Base-by-base conservation (phyloP, 2,797 vertebrate species). In the Onychomys arenicola region DNA sequence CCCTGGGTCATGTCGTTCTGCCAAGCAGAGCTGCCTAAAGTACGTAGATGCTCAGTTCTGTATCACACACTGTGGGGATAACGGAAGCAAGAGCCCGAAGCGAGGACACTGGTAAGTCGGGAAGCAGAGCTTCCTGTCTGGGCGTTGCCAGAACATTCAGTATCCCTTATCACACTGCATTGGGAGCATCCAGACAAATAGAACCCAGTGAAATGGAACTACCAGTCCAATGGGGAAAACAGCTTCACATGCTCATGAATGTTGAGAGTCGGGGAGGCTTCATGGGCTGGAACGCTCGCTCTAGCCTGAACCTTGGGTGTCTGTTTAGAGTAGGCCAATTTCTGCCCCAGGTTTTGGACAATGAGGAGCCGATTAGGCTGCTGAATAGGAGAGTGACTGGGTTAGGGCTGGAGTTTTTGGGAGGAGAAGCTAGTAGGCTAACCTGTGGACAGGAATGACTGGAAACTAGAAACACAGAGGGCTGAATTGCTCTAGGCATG, bases 101-200 rank as follows among this genome's bases (percentile, higher is more conserved):
- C 67, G 21, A 12, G 0, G 5, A 37, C 13, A 37, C 52, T 82
- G 32, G 91, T 88, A 37, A 89, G 73, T 57, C 95, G n/a, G 85
- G 82, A 97, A 95, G 55, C 82, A 91, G 75, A 85, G 40, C 67
- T 95, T 95, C 91, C 71, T 88, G 40, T 75, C 52, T 77, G 4
- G 59, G 61, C 81, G 32, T 91, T 95, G 57, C 83, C 73, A 89
- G 89, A 92, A 92, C 46, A 83, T 95, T 88, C n/a, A 52, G 82
- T 77, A 86, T 65, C 67, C 57, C 29, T 95, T 78, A 95, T 32
- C 52, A 61, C 63, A 57, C 40, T 71, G 63, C 88, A 57, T 6
- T 87, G 25, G 46, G 37, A n/a, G 75, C 37, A 55, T 63, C 37
- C 67, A 96, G 80, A 88, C 85, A 37, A 46, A 83, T 40, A 87